phyloP scores from a whole-genome alignment of 2,113 vertebrate species.

The Elephas maximus region DNA sequence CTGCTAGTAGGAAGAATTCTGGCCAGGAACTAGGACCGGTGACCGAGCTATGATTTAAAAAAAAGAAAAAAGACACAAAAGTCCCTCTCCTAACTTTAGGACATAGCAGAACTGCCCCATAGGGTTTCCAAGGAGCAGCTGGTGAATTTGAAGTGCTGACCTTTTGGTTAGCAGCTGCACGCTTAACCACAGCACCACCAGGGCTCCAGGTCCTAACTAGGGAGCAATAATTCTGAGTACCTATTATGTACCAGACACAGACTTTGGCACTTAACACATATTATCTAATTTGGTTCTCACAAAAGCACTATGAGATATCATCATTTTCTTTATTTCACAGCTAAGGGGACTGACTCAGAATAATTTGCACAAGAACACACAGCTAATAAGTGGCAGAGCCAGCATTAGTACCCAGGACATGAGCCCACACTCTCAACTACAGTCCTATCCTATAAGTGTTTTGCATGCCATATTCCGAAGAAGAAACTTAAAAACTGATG shows the following conservation, averaged over 20 bases:
- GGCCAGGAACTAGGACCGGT: neutral
- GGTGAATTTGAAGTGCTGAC: too few species aligned
- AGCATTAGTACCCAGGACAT: neutral
- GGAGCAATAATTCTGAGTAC: neutral
- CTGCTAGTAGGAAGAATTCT: neutral
- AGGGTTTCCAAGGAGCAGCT: too few species aligned
- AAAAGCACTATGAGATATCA: neutral
- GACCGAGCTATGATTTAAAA: neutral
- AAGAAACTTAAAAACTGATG: neutral
- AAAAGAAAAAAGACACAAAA: neutral
- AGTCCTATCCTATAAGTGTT: neutral
- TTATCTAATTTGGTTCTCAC: neutral
- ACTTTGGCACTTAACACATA: neutral
- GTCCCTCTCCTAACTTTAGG: neutral
- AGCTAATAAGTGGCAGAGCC: neutral
- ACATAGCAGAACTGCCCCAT: neutral
- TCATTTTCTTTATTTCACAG: neutral
- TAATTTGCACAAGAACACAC: neutral
- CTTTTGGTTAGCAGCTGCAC: too few species aligned
- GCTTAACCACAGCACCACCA: too few species aligned
- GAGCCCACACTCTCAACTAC: neutral
- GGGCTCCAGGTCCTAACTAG: neutral
- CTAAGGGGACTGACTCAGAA: neutral
- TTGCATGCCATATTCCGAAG: neutral
- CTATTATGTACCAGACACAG: neutral